Evolutionary conservation across 2,113 vertebrate species (phyloP), one percentile per base, ranked within the genome.

Genomic region (Syngnathus floridae): DNA sequence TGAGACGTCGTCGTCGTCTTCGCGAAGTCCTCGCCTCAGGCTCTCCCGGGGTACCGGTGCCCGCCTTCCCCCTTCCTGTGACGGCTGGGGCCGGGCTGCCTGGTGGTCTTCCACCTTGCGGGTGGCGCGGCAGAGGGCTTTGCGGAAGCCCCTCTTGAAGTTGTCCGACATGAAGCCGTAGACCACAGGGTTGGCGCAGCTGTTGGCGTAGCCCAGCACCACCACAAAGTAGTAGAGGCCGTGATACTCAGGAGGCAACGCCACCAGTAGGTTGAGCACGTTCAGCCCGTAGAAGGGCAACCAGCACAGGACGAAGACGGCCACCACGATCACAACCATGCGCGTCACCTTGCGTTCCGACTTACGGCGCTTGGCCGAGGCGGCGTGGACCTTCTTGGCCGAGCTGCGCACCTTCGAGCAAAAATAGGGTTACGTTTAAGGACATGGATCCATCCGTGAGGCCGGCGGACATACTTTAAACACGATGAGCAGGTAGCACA

Each of bases 111-210:
- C 90, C 38, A 91, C 88, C 65, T 84, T 90, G 40, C 90, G 83
- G 0, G 88, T 87, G 17, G 90, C 92, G 59, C 96, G 92, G 72
- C 94, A 96, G 14, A 98, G 89, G 19, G 94, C 93, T 76, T 98
- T 98, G 68, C 87, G 93, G 87, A 97, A 98, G 60, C 95, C 97
- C 77, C 93, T 89, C 81, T 94, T 96, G 89, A 98, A 98, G 90
- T 97, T 98, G 82, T 98, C 95, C 0, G 96, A 98, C 69, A 98
- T 84, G 78, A 98, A 98, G 56, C 91, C 93, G 0, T 98, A 98
- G 16, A 98, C 92, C 10, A 98, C 89, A n/a, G 96, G 96, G 78
- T 98, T 98, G 80, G 96, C 95, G 1, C 96, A 98, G 87, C 96
- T 98, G 87, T 98, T 98, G 52, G 96, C 94, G 0, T 98, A 98